Conservation (phyloP, 2,888 invertebrate genomes). For the Deilephila porcellus region DNA sequence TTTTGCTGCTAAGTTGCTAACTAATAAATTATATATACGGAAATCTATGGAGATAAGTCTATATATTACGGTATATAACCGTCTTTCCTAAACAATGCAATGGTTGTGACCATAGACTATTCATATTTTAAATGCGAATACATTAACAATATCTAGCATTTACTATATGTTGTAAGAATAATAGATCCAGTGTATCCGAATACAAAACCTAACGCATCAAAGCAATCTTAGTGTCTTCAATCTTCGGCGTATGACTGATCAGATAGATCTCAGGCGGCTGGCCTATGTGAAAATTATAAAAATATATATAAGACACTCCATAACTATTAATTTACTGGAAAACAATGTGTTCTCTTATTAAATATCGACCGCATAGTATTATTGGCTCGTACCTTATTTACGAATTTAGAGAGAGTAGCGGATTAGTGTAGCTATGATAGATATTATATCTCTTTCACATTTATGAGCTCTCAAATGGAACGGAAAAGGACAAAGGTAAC, state of each 20-base stretch:
- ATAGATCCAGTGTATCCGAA: constrained; percentile 20
- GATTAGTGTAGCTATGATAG: constrained; percentile 29
- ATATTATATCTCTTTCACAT: neutral
- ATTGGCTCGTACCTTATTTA: constrained; percentile 36
- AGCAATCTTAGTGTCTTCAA: constrained; percentile 15
- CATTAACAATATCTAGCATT: neutral
- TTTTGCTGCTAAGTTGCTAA: neutral
- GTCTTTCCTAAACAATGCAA: constrained; percentile 11
- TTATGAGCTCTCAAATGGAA: neutral
- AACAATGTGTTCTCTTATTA: constrained; percentile 42
- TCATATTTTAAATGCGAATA: neutral
- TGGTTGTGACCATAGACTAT: constrained; percentile 13
- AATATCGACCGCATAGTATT: constrained; percentile 40
- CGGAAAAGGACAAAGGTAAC: neutral
- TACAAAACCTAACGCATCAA: constrained; percentile 7
- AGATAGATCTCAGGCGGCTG: constrained; percentile 61
- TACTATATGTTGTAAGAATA: neutral
- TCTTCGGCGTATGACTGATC: constrained; percentile 49
- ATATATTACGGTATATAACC: neutral
- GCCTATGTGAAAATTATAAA: constrained; percentile 46
- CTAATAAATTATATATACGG: neutral
- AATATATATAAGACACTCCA: constrained; percentile 31
- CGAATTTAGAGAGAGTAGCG: constrained; percentile 39
- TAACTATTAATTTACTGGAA: constrained; percentile 33
- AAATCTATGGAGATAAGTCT: neutral